Conservation (phyloP, 2,113 vertebrate genomes). For the Mesoclemmys tuberculata region DNA sequence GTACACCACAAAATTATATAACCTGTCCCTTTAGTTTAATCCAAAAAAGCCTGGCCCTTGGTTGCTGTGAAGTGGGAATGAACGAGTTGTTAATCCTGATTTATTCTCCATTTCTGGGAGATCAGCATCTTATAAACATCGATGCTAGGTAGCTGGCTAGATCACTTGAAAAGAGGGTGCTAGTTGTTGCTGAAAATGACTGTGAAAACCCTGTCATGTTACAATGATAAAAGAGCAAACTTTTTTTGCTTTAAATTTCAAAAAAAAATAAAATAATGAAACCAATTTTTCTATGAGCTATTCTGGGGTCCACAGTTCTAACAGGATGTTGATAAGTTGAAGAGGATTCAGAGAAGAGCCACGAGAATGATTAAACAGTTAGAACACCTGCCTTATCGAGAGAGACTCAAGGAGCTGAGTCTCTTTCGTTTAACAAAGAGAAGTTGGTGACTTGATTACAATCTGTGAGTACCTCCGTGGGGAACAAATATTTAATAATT, state of each 20-base stretch:
- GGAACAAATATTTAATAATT: neutral
- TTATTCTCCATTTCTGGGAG: neutral
- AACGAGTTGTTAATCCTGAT: neutral
- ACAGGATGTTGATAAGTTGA: too few relatives aligned
- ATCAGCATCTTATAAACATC: neutral
- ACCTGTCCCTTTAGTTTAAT: constrained; percentile 3
- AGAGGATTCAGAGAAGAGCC: neutral
- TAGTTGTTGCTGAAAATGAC: neutral
- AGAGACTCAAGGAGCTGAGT: too few relatives aligned
- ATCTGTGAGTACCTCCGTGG: too few relatives aligned
- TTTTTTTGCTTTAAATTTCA: constrained; percentile 9
- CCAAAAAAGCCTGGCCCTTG: neutral
- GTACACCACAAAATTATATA: neutral
- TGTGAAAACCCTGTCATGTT: neutral
- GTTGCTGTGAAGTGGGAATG: neutral
- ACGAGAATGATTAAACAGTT: neutral
- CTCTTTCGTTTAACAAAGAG: too few relatives aligned
- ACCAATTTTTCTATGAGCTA: neutral
- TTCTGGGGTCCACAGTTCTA: too few relatives aligned
- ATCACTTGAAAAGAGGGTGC: neutral
- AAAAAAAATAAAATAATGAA: too few relatives aligned
- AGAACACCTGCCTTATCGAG: neutral
- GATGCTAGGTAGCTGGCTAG: neutral
- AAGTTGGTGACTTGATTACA: neutral
- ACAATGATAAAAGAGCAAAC: neutral